These are phyloP conservation scores for Parasteatoda tepidariorum DNA, from an alignment of 1,140 invertebrate genomes.

Conservation along the genomic window DNA sequence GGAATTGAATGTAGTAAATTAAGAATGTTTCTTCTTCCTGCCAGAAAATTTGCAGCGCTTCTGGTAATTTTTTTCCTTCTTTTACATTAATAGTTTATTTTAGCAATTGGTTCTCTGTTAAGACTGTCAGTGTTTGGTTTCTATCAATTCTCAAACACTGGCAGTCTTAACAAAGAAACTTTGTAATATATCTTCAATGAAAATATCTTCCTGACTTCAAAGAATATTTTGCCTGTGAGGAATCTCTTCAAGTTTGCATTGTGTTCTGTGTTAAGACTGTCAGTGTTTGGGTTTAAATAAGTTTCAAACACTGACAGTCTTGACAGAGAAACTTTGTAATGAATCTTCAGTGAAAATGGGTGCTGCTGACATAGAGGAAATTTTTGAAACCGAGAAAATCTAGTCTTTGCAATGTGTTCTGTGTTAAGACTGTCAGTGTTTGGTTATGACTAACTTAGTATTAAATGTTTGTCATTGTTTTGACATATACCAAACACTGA, in stretches of 20 bases:
- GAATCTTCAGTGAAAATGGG: too few relatives aligned
- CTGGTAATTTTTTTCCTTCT: too few relatives aligned
- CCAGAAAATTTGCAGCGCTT: too few relatives aligned
- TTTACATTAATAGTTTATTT: too few relatives aligned
- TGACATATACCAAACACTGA: constrained; percentile 29
- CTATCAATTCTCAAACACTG: constrained; percentile 14
- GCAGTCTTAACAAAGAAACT: constrained; percentile 30
- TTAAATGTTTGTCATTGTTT: too few relatives aligned
- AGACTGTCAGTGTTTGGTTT: constrained; percentile 51
- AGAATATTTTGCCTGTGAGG: not conserved
- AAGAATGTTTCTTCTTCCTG: too few relatives aligned
- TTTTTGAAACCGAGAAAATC: too few relatives aligned
- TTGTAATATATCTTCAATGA: not conserved
- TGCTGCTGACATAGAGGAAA: too few relatives aligned
- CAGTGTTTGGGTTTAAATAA: constrained; percentile 26
- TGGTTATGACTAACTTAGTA: not conserved
- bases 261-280: constrained; percentile 40
- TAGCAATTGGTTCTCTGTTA: constrained; percentile 18
- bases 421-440: constrained; percentile 54
- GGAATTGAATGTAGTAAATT: too few relatives aligned
- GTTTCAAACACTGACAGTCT: constrained; percentile 42
- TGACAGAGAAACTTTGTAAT: constrained; percentile 13
- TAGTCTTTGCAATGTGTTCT: constrained; percentile 2
- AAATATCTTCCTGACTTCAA: not conserved
- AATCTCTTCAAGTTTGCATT: too few relatives aligned